Conservation (phyloP, 1,140 invertebrate species). For the Heterodera carotae region DNA sequence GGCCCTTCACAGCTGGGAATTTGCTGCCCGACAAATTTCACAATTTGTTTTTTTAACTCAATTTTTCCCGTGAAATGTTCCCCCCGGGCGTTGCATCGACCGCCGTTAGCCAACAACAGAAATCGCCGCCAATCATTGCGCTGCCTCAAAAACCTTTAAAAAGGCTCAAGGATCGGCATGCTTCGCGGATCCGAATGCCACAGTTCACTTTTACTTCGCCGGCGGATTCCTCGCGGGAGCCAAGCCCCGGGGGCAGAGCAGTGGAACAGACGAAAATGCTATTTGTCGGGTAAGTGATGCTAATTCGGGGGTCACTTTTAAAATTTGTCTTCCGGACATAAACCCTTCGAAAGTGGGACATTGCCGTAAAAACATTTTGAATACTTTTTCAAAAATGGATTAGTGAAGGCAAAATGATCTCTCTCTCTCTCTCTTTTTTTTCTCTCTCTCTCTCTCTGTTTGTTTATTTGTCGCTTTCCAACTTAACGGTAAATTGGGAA, state of each 20-base stretch:
- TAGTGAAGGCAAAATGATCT: no score
- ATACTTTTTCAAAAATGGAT: no score
- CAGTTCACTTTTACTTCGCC: conserved; percentile 21
- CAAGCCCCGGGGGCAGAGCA: conserved; percentile 5
- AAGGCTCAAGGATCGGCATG: not conserved
- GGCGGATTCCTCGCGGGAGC: conserved; percentile 18
- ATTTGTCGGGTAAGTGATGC: not conserved
- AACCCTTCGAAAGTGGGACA: no score
- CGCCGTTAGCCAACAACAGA: not conserved
- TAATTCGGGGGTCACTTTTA: no score
- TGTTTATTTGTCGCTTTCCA: not conserved
- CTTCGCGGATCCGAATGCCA: conserved; percentile 12
- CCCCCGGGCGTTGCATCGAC: not conserved
- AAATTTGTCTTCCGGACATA: no score
- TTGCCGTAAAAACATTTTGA: no score
- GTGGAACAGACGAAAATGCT: not conserved
- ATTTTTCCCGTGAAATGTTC: conserved; percentile 4
- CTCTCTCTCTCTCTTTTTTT: no score
- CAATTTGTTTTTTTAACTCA: not conserved
- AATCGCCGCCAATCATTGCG: not conserved
- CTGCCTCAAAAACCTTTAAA: not conserved
- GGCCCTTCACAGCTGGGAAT: no score
- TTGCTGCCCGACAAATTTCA: no score
- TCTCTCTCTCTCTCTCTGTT: not conserved
- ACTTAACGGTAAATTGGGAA: not conserved